Base-by-base conservation (phyloP, 2,797 vertebrate species). In the Huso huso region DNA sequence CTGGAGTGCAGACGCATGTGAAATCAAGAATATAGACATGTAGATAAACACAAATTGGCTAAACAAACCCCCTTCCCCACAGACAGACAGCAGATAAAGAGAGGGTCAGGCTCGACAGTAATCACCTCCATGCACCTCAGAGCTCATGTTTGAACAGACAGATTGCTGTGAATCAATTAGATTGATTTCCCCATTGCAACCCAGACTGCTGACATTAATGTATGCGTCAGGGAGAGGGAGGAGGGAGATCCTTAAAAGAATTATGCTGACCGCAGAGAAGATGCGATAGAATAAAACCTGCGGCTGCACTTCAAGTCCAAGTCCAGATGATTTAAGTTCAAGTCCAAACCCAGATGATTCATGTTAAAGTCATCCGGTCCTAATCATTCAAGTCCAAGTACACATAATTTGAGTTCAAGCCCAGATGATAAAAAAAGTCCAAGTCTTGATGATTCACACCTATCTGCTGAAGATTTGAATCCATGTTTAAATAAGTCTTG, bases 81-180 rank as follows among this genome's bases (percentile, higher is more conserved):
- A 69, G 73, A 63, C 68, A 72, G 73, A 63, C 61, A 65, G 62
- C 71, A 18, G 60, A n/a, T 68, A 52, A 66, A 65, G 67, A 70
- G 63, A 61, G 76, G 55, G 12, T n/a, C 7, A n/a, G 52, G 50
- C 66, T 60, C 61, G 51, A 13, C 70, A 75, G 75, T 55, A 18
- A 51, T 57, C 6, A 13, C 48, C 48, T 51, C 69, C 48, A 37
- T 18, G 10, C 11, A 55, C 10, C 48, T 63, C 61, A 51, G n/a
- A 63, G 51, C 61, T 55, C 67, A 68, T 75, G 79, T 74, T 76
- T 37, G 37, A 75, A 78, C 74, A 75, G 79, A 79, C 70, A 73
- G 66, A 67, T 69, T 69, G 71, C 72, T 72, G 69, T 7, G 61
- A 66, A 71, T 76, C 73, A 73, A 75, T 79, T 74, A 76, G 64